Percentiles rank a stretch among this genome's conserved stretches.
phyloP scores from a whole-genome alignment of 2,888 invertebrate genomes.

The Trissoscelio sp. region DNA sequence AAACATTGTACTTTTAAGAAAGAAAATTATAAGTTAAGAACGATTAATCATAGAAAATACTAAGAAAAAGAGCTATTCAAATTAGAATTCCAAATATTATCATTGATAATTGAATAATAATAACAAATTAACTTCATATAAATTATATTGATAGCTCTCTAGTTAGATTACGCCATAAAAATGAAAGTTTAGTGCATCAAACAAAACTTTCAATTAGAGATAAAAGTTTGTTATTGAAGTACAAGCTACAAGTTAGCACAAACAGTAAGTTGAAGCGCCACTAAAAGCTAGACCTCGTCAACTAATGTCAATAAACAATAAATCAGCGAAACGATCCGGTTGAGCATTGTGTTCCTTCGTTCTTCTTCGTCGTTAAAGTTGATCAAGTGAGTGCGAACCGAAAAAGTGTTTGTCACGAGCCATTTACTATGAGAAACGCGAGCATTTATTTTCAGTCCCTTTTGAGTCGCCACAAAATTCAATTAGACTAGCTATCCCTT shows the following conservation, averaged over 20 bases:
- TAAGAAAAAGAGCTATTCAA: too few relatives aligned
- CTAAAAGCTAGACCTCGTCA: slow-evolving; percentile 41
- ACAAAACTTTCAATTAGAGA: not conserved
- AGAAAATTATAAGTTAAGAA: too few relatives aligned
- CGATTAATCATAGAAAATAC: too few relatives aligned
- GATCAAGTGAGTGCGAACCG: slow-evolving; percentile 55
- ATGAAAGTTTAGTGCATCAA: not conserved
- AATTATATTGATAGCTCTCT: too few relatives aligned
- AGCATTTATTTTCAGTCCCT: slow-evolving; percentile 46
- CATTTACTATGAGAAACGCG: slow-evolving; percentile 54
- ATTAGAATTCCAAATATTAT: too few relatives aligned
- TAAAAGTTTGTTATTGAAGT: slow-evolving; percentile 6
- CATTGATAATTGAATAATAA: too few relatives aligned
- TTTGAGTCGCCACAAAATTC: slow-evolving; percentile 28
- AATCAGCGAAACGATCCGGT: slow-evolving; percentile 35
- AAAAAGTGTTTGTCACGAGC: slow-evolving; percentile 60
- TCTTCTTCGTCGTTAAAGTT: slow-evolving; percentile 29
- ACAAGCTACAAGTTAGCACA: slow-evolving; percentile 5
- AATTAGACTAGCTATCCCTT: slow-evolving; percentile 36
- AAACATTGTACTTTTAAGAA: too few relatives aligned
- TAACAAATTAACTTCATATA: too few relatives aligned
- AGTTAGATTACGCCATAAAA: not conserved
- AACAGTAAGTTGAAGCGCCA: not conserved
- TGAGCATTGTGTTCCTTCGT: slow-evolving; percentile 8
- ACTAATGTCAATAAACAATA: slow-evolving; percentile 48